A percentile compares a stretch with the other conserved stretches of the same genome.
phyloP scores from a whole-genome alignment of 2,888 invertebrate species.

The Cryptops parisi region DNA sequence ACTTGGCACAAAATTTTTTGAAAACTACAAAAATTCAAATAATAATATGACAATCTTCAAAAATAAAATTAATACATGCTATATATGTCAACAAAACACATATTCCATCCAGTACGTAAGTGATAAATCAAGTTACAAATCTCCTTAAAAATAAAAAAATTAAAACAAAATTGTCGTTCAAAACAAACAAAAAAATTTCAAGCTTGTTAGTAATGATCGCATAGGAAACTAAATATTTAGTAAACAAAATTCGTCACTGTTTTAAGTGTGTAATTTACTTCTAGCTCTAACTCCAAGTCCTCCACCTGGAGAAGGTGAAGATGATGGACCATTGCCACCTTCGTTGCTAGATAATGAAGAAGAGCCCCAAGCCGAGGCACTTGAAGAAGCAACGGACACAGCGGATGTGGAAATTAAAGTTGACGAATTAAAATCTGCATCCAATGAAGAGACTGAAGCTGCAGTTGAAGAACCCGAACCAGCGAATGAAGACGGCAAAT shows the following conservation, averaged over 20 bases:
- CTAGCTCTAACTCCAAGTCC: conserved; percentile 9
- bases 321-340: background rate
- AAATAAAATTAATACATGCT: too few relatives aligned
- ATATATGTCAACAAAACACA: too few relatives aligned
- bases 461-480: background rate
- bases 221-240: too few relatives aligned
- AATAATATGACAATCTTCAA: too few relatives aligned
- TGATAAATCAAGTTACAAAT: too few relatives aligned
- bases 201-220: too few relatives aligned
- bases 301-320: conserved; percentile 6
- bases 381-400: background rate
- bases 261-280: conserved; percentile 2
- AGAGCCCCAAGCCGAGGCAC: background rate
- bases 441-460: conserved; percentile 13
- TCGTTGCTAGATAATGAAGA: background rate
- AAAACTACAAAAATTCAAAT: too few relatives aligned
- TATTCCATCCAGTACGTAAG: background rate
- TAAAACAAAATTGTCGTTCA: too few relatives aligned
- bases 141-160: too few relatives aligned
- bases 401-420: conserved; percentile 3
- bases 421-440: conserved; percentile 11
- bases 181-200: too few relatives aligned
- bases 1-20: too few relatives aligned
- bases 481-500: conserved; percentile 21
- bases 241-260: too few relatives aligned